These are phyloP conservation scores for Bovichtus diacanthus DNA, from an alignment of 2,797 vertebrate genomes.

Conservation along the genomic window DNA sequence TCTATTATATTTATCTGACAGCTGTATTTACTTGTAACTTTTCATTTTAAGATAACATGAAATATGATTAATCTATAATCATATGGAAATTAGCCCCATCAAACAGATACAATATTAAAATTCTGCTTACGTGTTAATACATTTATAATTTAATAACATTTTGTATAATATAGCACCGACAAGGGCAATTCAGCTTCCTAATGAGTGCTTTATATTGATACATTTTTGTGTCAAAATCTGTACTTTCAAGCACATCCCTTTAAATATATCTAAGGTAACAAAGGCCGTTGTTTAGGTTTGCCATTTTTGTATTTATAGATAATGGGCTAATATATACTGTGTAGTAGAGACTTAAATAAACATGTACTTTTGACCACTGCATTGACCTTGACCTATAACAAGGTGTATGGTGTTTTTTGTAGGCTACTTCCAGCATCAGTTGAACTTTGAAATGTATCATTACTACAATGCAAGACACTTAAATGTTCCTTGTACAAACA, in stretches of 20 bases:
- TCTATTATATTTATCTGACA: background rate
- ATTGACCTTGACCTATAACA: background rate
- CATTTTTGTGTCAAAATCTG: conserved; percentile 18
- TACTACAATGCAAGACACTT: conserved; percentile 1
- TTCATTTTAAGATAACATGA: background rate
- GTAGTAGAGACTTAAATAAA: conserved; percentile 13
- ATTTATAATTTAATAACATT: background rate
- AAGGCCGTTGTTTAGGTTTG: background rate
- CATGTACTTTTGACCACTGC: background rate
- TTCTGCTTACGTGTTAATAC: background rate
- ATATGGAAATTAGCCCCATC: background rate
- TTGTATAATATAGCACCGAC: conserved; percentile 18
- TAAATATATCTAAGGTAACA: background rate
- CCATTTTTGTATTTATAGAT: conserved; percentile 1
- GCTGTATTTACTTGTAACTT: background rate
- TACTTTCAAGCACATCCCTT: background rate
- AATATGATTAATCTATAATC: conserved; percentile 1
- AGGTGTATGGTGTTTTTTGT: background rate
- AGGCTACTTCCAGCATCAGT: conserved; percentile 27
- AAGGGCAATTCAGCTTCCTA: conserved; percentile 1
- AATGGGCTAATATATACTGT: background rate
- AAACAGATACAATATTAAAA: conserved; percentile 2
- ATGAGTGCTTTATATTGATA: conserved; percentile 18
- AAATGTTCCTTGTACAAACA: conserved; percentile 20
- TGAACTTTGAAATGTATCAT: conserved; percentile 50